Conservation (phyloP, 2,797 vertebrate species). For the Manis javanica region DNA sequence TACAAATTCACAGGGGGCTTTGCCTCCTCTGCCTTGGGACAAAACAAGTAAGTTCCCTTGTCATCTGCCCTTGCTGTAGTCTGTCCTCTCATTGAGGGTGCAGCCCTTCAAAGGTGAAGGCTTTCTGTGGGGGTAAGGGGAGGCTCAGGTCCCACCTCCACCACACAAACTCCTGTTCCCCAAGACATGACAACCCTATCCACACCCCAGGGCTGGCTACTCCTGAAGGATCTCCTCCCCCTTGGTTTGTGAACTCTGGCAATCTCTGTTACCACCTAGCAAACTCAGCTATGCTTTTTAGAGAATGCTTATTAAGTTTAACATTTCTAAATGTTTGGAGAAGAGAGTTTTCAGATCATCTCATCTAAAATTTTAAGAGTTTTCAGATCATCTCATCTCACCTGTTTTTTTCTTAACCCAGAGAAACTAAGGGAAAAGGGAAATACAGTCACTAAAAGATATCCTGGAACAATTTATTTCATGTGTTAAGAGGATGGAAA, state of each 20-base stretch:
- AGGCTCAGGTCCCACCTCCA: not conserved
- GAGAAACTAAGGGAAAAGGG: conserved; percentile 57
- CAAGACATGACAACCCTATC: not conserved
- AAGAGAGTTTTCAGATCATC: not conserved
- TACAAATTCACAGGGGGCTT: not conserved
- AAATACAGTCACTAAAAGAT: not conserved
- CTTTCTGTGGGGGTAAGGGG: not conserved
- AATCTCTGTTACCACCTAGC: not conserved
- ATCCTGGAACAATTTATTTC: conserved; percentile 53
- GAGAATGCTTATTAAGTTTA: conserved; percentile 4
- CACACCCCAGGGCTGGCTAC: not conserved
- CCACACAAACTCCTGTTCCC: not conserved
- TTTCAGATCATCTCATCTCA: conserved; percentile 15
- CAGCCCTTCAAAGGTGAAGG: not conserved
- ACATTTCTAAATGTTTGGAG: not conserved
- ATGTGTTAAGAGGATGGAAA: conserved; percentile 53
- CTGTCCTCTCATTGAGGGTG: not conserved
- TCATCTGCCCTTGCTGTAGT: not conserved
- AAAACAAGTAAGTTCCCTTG: not conserved
- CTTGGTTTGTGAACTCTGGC: not conserved
- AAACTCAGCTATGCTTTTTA: not conserved
- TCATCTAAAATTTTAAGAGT: conserved; percentile 4
- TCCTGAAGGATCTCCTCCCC: not conserved
- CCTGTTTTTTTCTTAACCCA: not conserved
- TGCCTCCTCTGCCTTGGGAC: not conserved